phyloP scores from a whole-genome alignment of 2,113 vertebrate genomes.

The Xiphorhynchus elegans region DNA sequence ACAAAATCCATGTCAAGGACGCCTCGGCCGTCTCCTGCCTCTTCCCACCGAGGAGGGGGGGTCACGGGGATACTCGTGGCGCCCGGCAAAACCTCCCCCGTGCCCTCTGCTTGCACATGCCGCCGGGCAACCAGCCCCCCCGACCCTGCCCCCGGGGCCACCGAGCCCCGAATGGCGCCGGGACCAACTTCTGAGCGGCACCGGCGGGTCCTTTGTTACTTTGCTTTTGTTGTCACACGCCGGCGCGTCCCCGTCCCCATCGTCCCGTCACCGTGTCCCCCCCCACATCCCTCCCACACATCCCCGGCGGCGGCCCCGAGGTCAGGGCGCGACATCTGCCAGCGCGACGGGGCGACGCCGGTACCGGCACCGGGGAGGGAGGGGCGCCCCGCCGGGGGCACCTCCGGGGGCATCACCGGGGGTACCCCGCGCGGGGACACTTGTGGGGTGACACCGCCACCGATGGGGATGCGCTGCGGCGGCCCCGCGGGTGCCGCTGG shows the following conservation, averaged over 20 bases:
- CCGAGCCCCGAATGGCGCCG: neutral
- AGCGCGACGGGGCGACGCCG: neutral
- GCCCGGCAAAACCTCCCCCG: neutral
- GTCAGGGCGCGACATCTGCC: neutral
- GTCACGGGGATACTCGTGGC: neutral
- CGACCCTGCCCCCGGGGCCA: neutral
- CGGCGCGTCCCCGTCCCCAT: neutral
- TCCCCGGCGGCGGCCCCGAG: too few relatives aligned
- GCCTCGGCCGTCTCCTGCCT: neutral
- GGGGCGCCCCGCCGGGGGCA: neutral
- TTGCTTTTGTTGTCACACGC: slow-evolving; percentile 50
- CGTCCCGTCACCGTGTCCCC: neutral
- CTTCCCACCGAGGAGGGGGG: neutral
- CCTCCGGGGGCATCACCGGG: neutral
- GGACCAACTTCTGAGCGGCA: slow-evolving; percentile 11
- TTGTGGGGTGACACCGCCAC: slow-evolving; percentile 2
- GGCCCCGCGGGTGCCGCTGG: neutral
- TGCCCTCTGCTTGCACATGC: neutral
- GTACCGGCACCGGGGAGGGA: neutral
- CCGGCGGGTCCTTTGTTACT: slow-evolving; percentile 37
- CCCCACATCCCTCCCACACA: neutral
- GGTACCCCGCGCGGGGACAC: neutral
- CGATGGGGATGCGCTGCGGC: neutral
- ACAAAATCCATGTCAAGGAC: slow-evolving; percentile 14
- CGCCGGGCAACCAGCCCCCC: neutral